phyloP scores from a whole-genome alignment of 2,888 invertebrate genomes.

The Yponomeuta cagnagella region DNA sequence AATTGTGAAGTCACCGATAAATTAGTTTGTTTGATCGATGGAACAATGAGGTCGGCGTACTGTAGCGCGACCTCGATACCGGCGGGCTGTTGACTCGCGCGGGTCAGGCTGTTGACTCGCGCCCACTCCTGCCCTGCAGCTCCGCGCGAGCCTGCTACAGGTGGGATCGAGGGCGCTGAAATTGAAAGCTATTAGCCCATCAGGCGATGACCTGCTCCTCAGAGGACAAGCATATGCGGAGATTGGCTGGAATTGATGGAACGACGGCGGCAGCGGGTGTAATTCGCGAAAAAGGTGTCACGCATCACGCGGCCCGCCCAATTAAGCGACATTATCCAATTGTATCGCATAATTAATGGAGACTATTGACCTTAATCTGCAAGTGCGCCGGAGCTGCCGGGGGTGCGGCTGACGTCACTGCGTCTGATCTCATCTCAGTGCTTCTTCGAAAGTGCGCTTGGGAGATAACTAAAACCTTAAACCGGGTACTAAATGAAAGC shows the following conservation, averaged over 20 bases:
- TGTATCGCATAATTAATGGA: slow-evolving; percentile 26
- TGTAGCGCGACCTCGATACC: background rate
- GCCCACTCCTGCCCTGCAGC: background rate
- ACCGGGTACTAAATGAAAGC: background rate
- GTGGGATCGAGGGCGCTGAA: background rate
- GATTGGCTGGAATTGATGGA: background rate
- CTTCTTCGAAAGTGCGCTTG: background rate
- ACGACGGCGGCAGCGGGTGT: background rate
- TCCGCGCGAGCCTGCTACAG: background rate
- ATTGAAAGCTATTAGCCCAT: background rate
- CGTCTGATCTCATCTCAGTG: background rate
- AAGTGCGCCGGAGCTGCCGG: slow-evolving; percentile 19
- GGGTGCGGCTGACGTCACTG: background rate
- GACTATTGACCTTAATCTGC: slow-evolving; percentile 42
- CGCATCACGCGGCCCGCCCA: slow-evolving; percentile 24
- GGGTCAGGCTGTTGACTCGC: background rate
- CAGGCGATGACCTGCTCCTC: background rate
- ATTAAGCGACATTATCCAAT: slow-evolving; percentile 45
- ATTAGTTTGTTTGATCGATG: background rate
- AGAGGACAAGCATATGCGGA: background rate
- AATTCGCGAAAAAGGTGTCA: background rate
- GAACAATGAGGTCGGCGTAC: slow-evolving; percentile 1
- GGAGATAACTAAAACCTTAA: background rate
- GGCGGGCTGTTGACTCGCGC: slow-evolving; percentile 2
- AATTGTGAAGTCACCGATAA: slow-evolving; percentile 2